Percentiles rank a stretch among this genome's conserved stretches.
These are phyloP conservation scores for Lacerta bilineata DNA, from an alignment of 2,797 vertebrate genomes.

Conservation along the genomic window DNA sequence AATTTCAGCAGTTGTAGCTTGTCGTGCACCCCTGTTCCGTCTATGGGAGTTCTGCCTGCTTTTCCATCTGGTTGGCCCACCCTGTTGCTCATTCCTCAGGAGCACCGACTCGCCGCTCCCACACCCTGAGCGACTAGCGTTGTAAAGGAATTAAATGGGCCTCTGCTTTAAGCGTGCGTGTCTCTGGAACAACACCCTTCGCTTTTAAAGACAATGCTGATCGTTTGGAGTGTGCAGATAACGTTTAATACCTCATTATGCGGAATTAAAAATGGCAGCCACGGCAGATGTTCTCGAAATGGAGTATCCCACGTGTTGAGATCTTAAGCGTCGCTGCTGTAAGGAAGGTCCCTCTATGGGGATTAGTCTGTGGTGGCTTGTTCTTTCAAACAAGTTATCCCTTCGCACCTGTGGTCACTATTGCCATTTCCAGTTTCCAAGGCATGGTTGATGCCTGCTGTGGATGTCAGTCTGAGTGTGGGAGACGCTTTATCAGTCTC, in stretches of 20 bases:
- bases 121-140: not conserved
- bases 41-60: not conserved
- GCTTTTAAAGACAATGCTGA: constrained; percentile 1
- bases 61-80: not conserved
- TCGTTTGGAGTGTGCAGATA: not conserved
- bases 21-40: not conserved
- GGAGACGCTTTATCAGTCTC: constrained; percentile 53
- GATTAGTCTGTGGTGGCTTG: not conserved
- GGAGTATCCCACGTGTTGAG: not conserved
- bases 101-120: not conserved
- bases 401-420: not conserved
- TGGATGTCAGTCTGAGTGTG: constrained; percentile 45
- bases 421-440: not conserved
- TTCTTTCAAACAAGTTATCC: not conserved
- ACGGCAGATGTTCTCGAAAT: not conserved
- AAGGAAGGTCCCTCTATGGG: not conserved
- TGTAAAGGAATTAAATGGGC: not conserved
- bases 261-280: not conserved
- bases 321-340: not conserved
- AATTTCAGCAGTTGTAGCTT: not conserved
- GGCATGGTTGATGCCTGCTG: constrained; percentile 42
- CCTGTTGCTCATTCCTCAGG: not conserved
- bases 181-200: constrained; percentile 15
- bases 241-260: not conserved
- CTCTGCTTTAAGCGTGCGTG: not conserved